phyloP scores from a whole-genome alignment of 2,797 vertebrate genomes.

The Chaetophractus vellerosus region DNA sequence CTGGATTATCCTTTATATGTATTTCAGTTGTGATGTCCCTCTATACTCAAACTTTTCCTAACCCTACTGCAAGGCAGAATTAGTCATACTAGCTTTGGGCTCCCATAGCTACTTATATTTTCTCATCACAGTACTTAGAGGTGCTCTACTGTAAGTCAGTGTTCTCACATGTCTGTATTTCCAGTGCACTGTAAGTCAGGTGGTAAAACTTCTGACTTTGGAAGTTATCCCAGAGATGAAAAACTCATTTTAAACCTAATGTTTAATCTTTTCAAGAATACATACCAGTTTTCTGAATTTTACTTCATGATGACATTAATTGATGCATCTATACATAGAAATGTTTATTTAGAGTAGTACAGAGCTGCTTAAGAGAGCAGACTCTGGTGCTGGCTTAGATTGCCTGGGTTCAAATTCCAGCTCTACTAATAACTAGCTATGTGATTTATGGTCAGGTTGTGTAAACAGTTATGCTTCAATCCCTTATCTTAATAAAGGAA shows the following conservation, averaged over 20 bases:
- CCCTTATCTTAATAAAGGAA: neutral
- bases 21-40: neutral
- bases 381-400: neutral
- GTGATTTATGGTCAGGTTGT: conserved; percentile 7
- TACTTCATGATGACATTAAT: neutral
- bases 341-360: conserved; percentile 14
- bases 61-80: neutral
- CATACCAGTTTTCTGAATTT: conserved; percentile 14
- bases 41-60: conserved; percentile 2
- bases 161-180: conserved; percentile 21
- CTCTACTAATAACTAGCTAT: neutral
- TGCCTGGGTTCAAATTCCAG: neutral
- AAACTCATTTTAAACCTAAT: conserved; percentile 36
- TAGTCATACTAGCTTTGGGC: neutral
- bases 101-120: neutral
- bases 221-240: conserved; percentile 10
- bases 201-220: neutral
- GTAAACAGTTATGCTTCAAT: neutral
- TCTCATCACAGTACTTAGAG: neutral
- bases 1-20: neutral
- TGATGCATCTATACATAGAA: conserved; percentile 40
- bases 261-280: conserved; percentile 5
- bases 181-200: neutral
- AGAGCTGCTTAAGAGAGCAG: neutral
- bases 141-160: neutral